Evolutionary conservation across 92 coral and sea anemone species (phyloP).

Genomic region (Epizoanthus stellaris): DNA sequence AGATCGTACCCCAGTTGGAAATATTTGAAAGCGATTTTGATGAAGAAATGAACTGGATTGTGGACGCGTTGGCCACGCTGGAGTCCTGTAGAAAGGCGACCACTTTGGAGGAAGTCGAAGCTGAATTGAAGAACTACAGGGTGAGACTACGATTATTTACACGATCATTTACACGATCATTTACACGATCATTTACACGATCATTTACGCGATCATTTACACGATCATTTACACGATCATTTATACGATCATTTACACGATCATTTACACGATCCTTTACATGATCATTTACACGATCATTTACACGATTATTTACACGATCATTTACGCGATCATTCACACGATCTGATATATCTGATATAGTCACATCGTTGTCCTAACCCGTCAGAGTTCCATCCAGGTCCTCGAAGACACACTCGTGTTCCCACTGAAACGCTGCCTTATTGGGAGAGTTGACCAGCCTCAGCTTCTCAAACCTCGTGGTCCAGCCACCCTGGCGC

Average conservation of each 20-base stretch:
- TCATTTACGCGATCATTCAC: no score
- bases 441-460: constrained; percentile 70
- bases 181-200: no score
- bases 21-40: constrained; percentile 80
- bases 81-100: constrained; percentile 69
- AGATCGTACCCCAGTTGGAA: constrained; percentile 82
- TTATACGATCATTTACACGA: no score
- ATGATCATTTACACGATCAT: no score
- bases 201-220: no score
- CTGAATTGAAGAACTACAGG: constrained; percentile 71
- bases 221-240: neutral
- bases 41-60: constrained; percentile 75
- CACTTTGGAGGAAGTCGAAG: constrained; percentile 70
- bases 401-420: constrained; percentile 79
- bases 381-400: constrained; percentile 92
- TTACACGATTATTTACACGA: no score
- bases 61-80: constrained; percentile 70
- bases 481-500: constrained; percentile 82
- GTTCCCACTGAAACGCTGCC: constrained; percentile 89
- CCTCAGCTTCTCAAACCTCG: constrained; percentile 62
- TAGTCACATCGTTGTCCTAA: constrained; percentile 1
- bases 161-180: neutral
- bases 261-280: no score
- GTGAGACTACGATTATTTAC: constrained; percentile 31
- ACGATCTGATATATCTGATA: neutral